phyloP scores from a whole-genome alignment of 2,113 vertebrate species.

The Cynoglossus semilaevis region DNA sequence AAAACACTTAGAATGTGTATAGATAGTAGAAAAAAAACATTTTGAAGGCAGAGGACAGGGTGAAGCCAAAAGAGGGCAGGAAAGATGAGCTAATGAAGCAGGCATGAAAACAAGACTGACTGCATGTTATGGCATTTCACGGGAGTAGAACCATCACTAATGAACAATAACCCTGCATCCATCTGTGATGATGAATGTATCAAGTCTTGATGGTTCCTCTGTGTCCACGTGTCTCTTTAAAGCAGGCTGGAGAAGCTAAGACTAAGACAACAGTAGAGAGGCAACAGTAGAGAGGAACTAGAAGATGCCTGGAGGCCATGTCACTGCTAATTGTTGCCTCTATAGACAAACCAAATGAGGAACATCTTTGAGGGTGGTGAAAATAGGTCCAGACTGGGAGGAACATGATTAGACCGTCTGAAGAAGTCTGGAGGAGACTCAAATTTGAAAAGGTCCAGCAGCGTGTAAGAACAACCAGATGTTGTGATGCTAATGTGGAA shows the following conservation, averaged over 20 bases:
- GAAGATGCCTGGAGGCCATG: constrained; percentile 43
- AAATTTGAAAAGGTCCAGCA: background rate
- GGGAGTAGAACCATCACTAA: background rate
- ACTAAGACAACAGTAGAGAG: background rate
- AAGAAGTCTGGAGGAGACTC: constrained; percentile 14
- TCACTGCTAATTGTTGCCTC: constrained; percentile 57
- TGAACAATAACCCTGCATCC: background rate
- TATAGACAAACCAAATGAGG: constrained; percentile 59
- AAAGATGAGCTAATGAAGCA: background rate
- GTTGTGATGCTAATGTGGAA: constrained; percentile 26
- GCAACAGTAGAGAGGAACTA: background rate
- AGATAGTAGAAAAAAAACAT: no score
- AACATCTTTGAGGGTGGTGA: constrained; percentile 22
- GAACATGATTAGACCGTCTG: constrained; percentile 30
- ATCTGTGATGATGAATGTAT: no score
- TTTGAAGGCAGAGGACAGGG: no score
- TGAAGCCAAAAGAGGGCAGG: no score
- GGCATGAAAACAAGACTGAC: background rate
- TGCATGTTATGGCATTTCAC: background rate
- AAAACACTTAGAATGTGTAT: no score
- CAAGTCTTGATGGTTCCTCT: no score
- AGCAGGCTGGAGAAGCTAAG: no score
- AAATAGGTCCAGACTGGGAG: constrained; percentile 50
- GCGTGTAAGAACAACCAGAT: constrained; percentile 36
- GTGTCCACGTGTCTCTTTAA: no score